phyloP scores from a whole-genome alignment of 2,888 invertebrate species.

The Sarcophaga caerulescens region DNA sequence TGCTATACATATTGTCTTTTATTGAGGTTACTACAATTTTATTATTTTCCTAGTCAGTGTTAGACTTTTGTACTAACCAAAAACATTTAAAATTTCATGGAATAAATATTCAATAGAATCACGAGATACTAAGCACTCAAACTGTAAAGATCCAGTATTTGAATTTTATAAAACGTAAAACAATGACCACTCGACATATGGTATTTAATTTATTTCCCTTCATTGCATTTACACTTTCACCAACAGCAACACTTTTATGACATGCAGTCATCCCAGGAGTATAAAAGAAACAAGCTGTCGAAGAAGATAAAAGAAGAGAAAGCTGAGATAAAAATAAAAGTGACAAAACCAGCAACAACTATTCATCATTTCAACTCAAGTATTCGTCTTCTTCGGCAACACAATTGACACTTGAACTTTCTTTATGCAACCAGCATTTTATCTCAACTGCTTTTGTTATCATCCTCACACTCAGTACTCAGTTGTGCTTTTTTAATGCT shows the following conservation, averaged over 20 bases:
- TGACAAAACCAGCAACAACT: constrained; percentile 52
- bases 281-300: not conserved
- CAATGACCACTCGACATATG: not conserved
- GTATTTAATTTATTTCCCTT: not conserved
- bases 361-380: constrained; percentile 44
- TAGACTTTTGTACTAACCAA: no score
- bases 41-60: no score
- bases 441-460: constrained; percentile 5
- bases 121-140: no score
- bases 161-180: not conserved
- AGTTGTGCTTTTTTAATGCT: not conserved
- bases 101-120: no score
- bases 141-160: no score
- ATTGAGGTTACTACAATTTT: no score
- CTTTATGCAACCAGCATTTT: constrained; percentile 32
- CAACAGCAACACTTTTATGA: not conserved
- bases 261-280: not conserved
- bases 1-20: no score
- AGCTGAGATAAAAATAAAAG: constrained; percentile 28
- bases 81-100: no score
- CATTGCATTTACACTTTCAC: not conserved
- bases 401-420: constrained; percentile 61
- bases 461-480: not conserved
- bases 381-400: constrained; percentile 31
- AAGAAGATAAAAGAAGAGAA: not conserved